Evolutionary conservation across 1,140 invertebrate genomes (phyloP).

Genomic region (Lepidurus arcticus): DNA sequence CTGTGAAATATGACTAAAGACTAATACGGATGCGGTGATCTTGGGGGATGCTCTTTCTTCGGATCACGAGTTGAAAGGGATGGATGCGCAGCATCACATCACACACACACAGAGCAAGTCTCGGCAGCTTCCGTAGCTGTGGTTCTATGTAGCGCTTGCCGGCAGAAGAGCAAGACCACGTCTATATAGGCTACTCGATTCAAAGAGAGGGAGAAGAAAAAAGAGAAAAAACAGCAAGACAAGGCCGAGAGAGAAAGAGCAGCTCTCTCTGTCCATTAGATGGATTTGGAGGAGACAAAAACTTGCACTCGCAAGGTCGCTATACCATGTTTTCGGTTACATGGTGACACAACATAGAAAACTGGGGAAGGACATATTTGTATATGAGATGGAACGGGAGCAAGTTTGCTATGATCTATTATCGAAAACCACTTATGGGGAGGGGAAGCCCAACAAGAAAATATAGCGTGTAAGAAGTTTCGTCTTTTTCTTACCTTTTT

Average conservation of each 20-base stretch:
- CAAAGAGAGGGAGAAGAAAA: background rate
- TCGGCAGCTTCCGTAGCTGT: background rate
- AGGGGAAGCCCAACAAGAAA: background rate
- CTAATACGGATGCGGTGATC: conserved; percentile 2
- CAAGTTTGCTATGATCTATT: background rate
- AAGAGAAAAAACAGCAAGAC: background rate
- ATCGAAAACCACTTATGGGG: background rate
- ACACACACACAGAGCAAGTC: background rate
- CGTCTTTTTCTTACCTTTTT: background rate
- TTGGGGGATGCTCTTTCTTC: conserved; percentile 1
- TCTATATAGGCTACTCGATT: background rate
- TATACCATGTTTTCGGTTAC: background rate
- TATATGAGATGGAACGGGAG: background rate
- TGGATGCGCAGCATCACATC: conserved; percentile 20
- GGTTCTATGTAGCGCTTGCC: background rate
- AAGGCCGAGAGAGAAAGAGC: background rate
- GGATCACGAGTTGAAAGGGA: conserved; percentile 9
- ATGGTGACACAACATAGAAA: background rate
- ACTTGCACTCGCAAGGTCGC: background rate
- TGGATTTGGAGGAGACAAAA: conserved; percentile 16
- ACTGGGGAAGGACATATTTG: background rate
- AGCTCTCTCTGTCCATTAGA: conserved; percentile 1
- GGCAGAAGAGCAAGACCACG: conserved; percentile 3
- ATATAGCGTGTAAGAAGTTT: background rate
- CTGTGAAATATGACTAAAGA: background rate